phyloP scores from a whole-genome alignment of 2,797 vertebrate species.

The Halcyon smyrnensis region DNA sequence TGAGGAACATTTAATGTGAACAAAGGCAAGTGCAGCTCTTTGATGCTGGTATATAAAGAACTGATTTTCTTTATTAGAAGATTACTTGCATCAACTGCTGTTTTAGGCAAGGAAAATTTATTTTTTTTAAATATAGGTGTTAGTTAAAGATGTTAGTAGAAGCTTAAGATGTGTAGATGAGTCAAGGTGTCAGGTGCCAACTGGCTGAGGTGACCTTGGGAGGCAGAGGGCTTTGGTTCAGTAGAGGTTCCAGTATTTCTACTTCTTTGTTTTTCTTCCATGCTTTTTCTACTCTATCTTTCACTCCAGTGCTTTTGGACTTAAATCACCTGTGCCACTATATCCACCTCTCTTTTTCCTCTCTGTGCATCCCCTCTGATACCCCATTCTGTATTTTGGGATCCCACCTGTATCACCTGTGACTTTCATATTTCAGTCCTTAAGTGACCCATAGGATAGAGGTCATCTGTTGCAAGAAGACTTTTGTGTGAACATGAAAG shows the following conservation, averaged over 20 bases:
- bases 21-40: background rate
- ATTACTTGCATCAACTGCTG: background rate
- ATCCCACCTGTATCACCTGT: background rate
- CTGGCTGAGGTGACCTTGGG: background rate
- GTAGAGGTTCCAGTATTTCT: background rate
- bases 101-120: background rate
- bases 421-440: background rate
- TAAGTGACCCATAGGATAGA: background rate
- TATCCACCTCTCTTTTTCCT: background rate
- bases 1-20: background rate
- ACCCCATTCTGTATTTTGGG: background rate
- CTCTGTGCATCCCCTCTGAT: background rate
- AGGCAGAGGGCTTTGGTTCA: background rate
- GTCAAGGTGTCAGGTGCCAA: background rate
- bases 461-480: background rate
- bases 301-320: background rate
- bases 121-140: background rate
- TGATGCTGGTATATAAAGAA: background rate
- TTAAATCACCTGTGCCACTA: background rate
- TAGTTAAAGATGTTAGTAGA: background rate
- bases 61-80: background rate
- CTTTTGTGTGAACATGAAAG: background rate
- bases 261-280: background rate
- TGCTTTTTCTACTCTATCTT: background rate
- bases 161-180: background rate